Base-by-base conservation (phyloP, 2,797 vertebrate species). In the Neosilurus mollespiculum region DNA sequence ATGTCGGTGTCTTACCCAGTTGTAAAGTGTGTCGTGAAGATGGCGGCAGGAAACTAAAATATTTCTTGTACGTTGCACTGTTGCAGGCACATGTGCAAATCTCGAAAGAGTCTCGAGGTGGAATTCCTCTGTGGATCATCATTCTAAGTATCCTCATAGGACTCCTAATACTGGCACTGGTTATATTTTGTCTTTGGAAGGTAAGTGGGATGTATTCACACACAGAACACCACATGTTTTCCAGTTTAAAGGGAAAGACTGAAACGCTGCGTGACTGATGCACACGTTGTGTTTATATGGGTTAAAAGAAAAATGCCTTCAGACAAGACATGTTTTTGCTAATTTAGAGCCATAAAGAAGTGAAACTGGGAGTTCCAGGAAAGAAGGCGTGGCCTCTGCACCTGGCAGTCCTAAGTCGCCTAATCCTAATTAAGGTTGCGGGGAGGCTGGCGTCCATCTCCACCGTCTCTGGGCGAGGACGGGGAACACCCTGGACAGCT, bases 181-280 rank as follows among this genome's bases (percentile, higher is more conserved):
- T 98, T 85, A 97, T 99, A 91, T 95, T 99, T 82, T 93, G 88
- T 59, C 92, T 99, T 82, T 99, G 98, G 98, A 99, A 97, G 96
- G 98, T 99, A 93, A 86, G 82, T 9, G 1, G 10, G 34, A 81
- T 7, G 11, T 24, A 18, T 26, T 24, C 5, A 51, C 10, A 51
- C 69, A 3, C 51, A 1, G 9, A 10, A 54, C n/a, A 16, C 22
- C 14, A 53, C 22, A 72, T 5, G 22, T 71, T 71, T 51, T 69
- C 9, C 37, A 22, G 4, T 43, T 62, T 3, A 62, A 24, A 62
- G 59, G 22, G n/a, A 58, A 24, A 62, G 22, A n/a, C 59, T 62
- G 59, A 62, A 62, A 0, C 12, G 18, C 34, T 9, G 65, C 26
- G 18, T 66, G 30, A 18, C 65, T 67, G 37, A 67, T 37, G 66